These are phyloP conservation scores for Chionomys nivalis DNA, from an alignment of 2,113 vertebrate species.

Conservation along the genomic window DNA sequence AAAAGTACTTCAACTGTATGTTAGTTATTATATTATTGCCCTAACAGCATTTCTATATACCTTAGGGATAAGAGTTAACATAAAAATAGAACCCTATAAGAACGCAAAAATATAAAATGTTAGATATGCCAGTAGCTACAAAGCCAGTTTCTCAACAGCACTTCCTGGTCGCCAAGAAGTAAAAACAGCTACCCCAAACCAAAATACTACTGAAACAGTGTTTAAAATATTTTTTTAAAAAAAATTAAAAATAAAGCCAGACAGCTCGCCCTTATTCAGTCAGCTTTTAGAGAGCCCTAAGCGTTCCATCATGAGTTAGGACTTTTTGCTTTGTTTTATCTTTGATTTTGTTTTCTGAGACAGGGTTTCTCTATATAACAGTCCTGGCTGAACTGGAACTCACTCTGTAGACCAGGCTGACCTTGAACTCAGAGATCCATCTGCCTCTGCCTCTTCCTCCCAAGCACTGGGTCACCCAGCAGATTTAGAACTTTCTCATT, in stretches of 20 bases:
- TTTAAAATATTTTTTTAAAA: neutral
- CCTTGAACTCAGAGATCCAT: too few relatives aligned
- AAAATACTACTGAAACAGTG: neutral
- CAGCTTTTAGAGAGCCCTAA: neutral
- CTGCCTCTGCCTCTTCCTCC: too few relatives aligned
- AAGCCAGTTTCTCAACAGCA: neutral
- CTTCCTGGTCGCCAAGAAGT: neutral
- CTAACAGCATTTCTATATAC: neutral
- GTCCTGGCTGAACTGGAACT: too few relatives aligned
- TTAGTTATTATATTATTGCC: neutral
- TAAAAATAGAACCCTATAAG: neutral
- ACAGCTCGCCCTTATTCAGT: neutral
- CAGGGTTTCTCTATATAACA: too few relatives aligned
- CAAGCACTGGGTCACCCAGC: too few relatives aligned
- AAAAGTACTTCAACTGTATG: neutral
- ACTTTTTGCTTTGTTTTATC: neutral
- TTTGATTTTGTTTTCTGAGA: too few relatives aligned
- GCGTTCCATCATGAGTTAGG: neutral
- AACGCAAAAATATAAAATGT: neutral
- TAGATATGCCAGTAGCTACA: neutral
- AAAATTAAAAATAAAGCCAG: neutral
- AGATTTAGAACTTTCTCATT: neutral
- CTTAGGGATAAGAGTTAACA: neutral
- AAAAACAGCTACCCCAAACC: neutral
- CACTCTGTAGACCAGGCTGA: too few relatives aligned